Evolutionary conservation across 2,113 vertebrate species (phyloP).

Genomic region (Meriones unguiculatus): DNA sequence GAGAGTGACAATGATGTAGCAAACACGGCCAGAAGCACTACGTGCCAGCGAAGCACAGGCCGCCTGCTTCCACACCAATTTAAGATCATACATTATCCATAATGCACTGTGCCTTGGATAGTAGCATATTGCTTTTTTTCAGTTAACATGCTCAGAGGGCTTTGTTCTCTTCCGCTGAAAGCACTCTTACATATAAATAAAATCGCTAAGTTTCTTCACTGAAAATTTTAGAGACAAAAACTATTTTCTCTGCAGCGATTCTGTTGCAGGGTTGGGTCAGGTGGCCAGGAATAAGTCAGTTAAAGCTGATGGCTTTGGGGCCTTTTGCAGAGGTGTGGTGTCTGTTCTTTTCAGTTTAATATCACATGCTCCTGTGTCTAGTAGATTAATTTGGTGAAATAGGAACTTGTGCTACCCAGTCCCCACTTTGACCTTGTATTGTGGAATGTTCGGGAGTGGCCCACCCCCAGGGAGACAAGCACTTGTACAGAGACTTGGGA

Average conservation of each 20-base stretch:
- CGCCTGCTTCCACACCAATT: conserved; percentile 49
- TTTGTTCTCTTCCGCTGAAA: conserved; percentile 16
- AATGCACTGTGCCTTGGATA: conserved; percentile 11
- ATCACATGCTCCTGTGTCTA: not conserved
- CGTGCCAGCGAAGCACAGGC: not conserved
- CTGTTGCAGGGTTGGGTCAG: not conserved
- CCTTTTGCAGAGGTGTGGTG: not conserved
- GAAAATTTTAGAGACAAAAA: conserved; percentile 4
- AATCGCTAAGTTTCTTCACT: conserved; percentile 22
- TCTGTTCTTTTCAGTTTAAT: not conserved
- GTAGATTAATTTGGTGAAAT: not conserved
- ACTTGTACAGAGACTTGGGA: too few species aligned
- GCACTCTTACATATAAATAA: conserved; percentile 14
- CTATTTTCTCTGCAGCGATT: conserved; percentile 19
- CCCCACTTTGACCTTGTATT: not conserved
- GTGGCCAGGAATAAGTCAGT: not conserved
- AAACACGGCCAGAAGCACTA: not conserved
- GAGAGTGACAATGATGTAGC: not conserved
- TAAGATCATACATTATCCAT: conserved; percentile 27
- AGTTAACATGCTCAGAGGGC: not conserved
- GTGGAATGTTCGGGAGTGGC: not conserved
- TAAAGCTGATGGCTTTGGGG: not conserved
- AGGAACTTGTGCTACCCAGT: not conserved
- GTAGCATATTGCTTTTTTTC: conserved; percentile 33
- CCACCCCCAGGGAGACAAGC: not conserved